Evolutionary conservation across 2,888 invertebrate genomes (phyloP).

Genomic region (Caenorhabditis uteleia): DNA sequence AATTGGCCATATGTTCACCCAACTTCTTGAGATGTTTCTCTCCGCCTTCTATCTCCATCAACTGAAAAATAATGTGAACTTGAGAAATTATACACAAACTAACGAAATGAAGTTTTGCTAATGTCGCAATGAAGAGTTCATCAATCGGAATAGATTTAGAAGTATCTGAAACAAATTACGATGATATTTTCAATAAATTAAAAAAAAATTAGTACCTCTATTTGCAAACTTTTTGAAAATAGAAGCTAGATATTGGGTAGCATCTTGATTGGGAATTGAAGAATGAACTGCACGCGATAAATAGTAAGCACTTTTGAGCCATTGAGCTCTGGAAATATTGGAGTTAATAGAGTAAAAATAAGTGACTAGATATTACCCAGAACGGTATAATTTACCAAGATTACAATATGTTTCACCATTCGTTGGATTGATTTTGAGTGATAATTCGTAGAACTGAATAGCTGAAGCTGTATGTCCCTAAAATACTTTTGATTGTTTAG

Average conservation of each 20-base stretch:
- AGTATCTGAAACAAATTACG: not conserved
- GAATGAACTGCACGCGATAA: conserved; percentile 42
- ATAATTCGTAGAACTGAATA: conserved; percentile 29
- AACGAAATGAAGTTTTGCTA: conserved; percentile 38
- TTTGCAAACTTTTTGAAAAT: conserved; percentile 48
- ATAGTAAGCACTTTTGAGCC: conserved; percentile 35
- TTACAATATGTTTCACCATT: conserved; percentile 50
- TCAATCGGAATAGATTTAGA: conserved; percentile 6
- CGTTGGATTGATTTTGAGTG: conserved; percentile 28
- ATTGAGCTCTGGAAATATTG: conserved; percentile 23
- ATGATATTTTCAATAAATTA: not conserved
- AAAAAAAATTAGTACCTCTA: too few species aligned
- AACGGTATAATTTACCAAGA: conserved; percentile 11
- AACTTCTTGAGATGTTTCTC: not conserved
- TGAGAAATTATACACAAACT: conserved; percentile 5
- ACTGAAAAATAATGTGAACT: not conserved
- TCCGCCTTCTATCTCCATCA: not conserved
- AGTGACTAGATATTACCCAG: not conserved
- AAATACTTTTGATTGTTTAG: too few species aligned
- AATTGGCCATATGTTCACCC: not conserved
- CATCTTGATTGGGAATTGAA: conserved; percentile 15
- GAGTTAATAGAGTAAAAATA: not conserved
- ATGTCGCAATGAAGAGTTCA: conserved; percentile 9
- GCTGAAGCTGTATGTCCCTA: conserved; percentile 21
- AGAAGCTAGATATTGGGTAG: conserved; percentile 29